Evolutionary conservation across 2,113 vertebrate genomes (phyloP), one percentile per base, ranked within the genome.

Genomic region (Sylvicapra grimmia): DNA sequence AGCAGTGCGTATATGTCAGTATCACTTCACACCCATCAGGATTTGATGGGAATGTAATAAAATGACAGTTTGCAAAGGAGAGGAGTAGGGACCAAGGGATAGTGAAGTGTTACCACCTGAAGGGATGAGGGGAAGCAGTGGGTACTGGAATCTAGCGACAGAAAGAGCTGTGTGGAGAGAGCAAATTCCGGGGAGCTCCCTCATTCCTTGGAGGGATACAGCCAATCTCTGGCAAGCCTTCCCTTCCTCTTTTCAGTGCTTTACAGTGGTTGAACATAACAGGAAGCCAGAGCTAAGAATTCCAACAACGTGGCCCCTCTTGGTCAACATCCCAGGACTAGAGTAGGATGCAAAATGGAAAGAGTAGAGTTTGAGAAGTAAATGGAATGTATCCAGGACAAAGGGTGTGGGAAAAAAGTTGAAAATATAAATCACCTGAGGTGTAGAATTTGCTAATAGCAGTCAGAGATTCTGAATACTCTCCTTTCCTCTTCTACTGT

Each of bases 11-110:
- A 6, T 53, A 53, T 21, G 79, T n/a, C 31, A 33, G 9, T 82
- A 53, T 53, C 79, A 51, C 29, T 19, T 21, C 79, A 53, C 79
- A 82, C 31, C 16, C 10, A 33, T 82, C 49, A 72, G 44, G 9
- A 89, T 92, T 53, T 84, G 80, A 40, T 68, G 7, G 25, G 12
- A 33, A 75, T 96, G 88, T 87, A 56, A 80, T 93, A 63, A 80
- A 40, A 19, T 87, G 8, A 16, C n/a, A 29, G 25, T 56, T 61
- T 47, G 10, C 27, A 61, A 89, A 82, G 9, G 14, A 85, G 8
- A 93, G 23, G 9, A 54, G 7, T 8, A 61, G 23, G 27, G 19
- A 33, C 11, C 8, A 56, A 89, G 3, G 3, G 4, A 3, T 40
- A 21, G 4, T 56, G 6, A 75, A 75, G 8, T 63, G 6, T 80